Evolutionary conservation across 2,113 vertebrate species (phyloP).

Genomic region (Jacana jacana): DNA sequence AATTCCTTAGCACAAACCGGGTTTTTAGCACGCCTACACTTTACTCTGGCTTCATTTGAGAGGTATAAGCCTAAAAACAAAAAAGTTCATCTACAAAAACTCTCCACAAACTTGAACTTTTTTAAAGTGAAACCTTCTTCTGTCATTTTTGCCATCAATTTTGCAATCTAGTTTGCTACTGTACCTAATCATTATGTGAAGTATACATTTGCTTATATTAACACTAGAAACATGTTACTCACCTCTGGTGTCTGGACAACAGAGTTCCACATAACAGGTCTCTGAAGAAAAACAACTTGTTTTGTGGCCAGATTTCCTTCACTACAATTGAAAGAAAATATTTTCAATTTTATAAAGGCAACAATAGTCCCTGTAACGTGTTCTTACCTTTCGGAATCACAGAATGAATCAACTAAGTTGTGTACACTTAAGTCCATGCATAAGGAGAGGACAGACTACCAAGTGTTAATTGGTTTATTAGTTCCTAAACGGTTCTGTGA

Average conservation of each 20-base stretch:
- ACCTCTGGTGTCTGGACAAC: constrained; percentile 72
- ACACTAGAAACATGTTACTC: constrained; percentile 1
- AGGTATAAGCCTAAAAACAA: not conserved
- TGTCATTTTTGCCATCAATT: not conserved
- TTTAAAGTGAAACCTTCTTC: not conserved
- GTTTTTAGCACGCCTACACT: not conserved
- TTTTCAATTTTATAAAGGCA: not conserved
- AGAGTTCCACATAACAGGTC: constrained; percentile 78
- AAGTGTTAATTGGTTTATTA: not conserved
- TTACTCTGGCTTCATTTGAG: not conserved
- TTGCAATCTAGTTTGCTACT: not conserved
- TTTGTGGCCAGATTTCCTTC: constrained; percentile 97
- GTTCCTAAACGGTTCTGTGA: not conserved
- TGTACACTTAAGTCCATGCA: fast-evolving
- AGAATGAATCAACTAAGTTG: not conserved
- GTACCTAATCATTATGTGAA: not conserved
- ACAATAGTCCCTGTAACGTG: not conserved
- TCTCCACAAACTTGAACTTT: not conserved
- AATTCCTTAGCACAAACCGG: not conserved
- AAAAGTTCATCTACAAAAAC: not conserved
- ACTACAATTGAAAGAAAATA: constrained; percentile 70
- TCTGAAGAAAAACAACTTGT: constrained; percentile 95
- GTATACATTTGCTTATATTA: not conserved
- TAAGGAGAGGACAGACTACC: not conserved
- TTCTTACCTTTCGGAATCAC: not conserved